Conservation (phyloP, 1,140 invertebrate genomes). For the Achroia grisella region DNA sequence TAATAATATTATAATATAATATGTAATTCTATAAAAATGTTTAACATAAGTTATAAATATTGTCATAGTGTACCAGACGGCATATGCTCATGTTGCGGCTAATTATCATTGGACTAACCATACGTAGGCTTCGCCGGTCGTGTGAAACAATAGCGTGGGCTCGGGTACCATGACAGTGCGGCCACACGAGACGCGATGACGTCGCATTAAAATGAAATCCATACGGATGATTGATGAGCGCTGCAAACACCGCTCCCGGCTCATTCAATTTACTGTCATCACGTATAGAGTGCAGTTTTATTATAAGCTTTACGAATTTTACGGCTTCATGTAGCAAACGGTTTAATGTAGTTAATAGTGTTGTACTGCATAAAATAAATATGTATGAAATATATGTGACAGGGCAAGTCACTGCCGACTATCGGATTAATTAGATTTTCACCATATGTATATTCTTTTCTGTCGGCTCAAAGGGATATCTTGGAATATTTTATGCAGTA, state of each 20-base stretch:
- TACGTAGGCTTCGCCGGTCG: constrained; percentile 16
- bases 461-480: too few relatives aligned
- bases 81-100: not conserved
- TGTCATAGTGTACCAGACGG: too few relatives aligned
- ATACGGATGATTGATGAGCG: constrained; percentile 65
- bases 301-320: constrained; percentile 11
- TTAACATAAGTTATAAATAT: not conserved
- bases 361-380: too few relatives aligned
- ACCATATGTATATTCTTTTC: too few relatives aligned
- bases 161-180: constrained; percentile 42
- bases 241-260: constrained; percentile 53
- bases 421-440: too few relatives aligned
- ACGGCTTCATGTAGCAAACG: not conserved
- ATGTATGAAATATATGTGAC: too few relatives aligned
- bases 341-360: too few relatives aligned
- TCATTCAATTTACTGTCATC: constrained; percentile 64
- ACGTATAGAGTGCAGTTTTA: constrained; percentile 24
- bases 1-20: too few relatives aligned
- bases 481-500: too few relatives aligned
- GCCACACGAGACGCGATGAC: constrained; percentile 58
- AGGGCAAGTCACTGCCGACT: too few relatives aligned
- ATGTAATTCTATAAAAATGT: not conserved
- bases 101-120: constrained; percentile 29
- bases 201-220: constrained; percentile 66
- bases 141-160: constrained; percentile 46